These are phyloP conservation scores for Leptinotarsa tumamoca DNA, from an alignment of 2,888 invertebrate genomes.

Conservation along the genomic window DNA sequence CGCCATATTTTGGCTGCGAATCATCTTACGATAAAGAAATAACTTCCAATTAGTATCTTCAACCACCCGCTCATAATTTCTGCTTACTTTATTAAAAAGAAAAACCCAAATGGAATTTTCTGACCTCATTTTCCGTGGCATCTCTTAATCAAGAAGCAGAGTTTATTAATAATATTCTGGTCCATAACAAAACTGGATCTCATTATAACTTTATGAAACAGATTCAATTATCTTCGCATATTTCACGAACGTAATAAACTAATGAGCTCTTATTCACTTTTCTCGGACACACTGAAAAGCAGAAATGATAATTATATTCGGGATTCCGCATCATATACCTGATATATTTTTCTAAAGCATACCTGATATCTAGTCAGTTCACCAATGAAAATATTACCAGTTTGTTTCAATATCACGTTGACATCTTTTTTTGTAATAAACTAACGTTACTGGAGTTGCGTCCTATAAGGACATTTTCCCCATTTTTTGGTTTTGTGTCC, in stretches of 20 bases:
- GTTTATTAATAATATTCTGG: constrained; percentile 1
- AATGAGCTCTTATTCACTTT: neutral
- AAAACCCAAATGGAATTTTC: neutral
- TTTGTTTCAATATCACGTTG: too few relatives aligned
- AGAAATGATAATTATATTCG: neutral
- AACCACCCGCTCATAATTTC: neutral
- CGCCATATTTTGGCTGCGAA: neutral
- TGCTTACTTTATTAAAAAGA: neutral
- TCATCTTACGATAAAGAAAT: neutral
- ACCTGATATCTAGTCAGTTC: too few relatives aligned
- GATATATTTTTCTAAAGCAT: too few relatives aligned
- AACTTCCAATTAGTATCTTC: neutral
- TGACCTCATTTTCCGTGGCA: neutral
- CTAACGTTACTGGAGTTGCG: too few relatives aligned
- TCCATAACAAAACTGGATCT: neutral
- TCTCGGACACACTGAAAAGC: neutral
- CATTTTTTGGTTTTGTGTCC: too few relatives aligned
- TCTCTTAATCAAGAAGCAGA: neutral
- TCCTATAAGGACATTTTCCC: too few relatives aligned
- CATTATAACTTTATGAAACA: constrained; percentile 2
- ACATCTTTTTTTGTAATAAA: too few relatives aligned
- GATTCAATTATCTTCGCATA: neutral
- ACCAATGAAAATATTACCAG: too few relatives aligned
- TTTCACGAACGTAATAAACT: neutral
- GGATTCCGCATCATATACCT: too few relatives aligned